Evolutionary conservation across 2,113 vertebrate species (phyloP).

Genomic region (Tetraodon nigroviridis): DNA sequence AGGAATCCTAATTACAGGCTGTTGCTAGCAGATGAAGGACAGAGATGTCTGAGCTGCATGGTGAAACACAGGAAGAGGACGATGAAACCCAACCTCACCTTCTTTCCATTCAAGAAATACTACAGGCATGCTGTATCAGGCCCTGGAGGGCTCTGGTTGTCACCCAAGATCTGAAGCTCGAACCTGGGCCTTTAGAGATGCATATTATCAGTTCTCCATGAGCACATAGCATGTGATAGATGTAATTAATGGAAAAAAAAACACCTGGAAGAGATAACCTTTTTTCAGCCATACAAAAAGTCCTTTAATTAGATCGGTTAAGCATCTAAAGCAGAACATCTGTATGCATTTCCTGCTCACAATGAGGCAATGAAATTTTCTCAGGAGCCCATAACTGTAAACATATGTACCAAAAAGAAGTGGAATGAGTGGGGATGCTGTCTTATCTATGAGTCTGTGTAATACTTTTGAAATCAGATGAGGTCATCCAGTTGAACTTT

Average conservation of each 20-base stretch:
- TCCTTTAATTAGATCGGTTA: conserved; percentile 57
- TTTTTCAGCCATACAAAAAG: conserved; percentile 40
- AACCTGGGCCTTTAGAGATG: conserved; percentile 11
- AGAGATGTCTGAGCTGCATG: conserved; percentile 60
- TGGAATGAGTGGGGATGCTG: conserved; percentile 8
- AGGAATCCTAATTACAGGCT: conserved; percentile 75
- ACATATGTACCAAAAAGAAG: conserved; percentile 49
- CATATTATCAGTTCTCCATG: conserved; percentile 45
- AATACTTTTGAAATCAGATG: conserved; percentile 52
- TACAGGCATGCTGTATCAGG: not conserved
- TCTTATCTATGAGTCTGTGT: conserved; percentile 27
- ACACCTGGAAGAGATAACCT: conserved; percentile 55
- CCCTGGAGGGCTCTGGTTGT: conserved; percentile 20
- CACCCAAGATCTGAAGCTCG: not conserved
- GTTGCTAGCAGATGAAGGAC: conserved; percentile 64
- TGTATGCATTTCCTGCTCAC: conserved; percentile 62
- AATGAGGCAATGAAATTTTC: conserved; percentile 66
- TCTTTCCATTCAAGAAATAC: conserved; percentile 17
- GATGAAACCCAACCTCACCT: conserved; percentile 26
- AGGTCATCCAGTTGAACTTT: conserved; percentile 22
- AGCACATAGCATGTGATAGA: conserved; percentile 36
- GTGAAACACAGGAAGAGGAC: conserved; percentile 55
- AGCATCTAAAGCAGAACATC: conserved; percentile 61
- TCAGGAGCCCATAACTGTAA: conserved; percentile 56
- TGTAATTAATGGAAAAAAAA: conserved; percentile 49